Percentiles rank a stretch among this genome's conserved stretches.
Conservation (phyloP, 2,888 invertebrate genomes). For the Leucoma salicis region DNA sequence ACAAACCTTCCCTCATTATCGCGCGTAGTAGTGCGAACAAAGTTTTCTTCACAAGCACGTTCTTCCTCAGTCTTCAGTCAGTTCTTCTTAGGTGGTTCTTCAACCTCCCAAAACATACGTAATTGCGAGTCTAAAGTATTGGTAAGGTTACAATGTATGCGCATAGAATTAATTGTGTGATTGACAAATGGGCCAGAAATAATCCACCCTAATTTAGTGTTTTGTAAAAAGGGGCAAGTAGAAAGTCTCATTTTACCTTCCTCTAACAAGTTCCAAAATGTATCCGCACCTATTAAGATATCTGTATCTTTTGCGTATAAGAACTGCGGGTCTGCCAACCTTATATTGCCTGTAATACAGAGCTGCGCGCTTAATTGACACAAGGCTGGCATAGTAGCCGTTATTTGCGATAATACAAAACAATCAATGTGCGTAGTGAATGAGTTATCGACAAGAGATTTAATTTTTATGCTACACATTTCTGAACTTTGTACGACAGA, state of each 20-base stretch:
- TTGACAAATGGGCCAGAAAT: background rate
- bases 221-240: conserved; percentile 2
- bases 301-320: background rate
- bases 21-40: conserved; percentile 1
- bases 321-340: conserved; percentile 4
- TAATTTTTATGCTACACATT: conserved; percentile 1
- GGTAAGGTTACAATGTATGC: background rate
- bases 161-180: background rate
- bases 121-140: no score
- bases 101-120: conserved; percentile 3
- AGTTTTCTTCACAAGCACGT: conserved; percentile 1
- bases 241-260: conserved; percentile 1
- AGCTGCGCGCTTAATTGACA: conserved; percentile 1
- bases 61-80: conserved; percentile 3
- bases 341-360: conserved; percentile 5
- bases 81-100: conserved; percentile 1
- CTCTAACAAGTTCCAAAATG: conserved; percentile 1
- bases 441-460: conserved; percentile 4
- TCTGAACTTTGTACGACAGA: conserved; percentile 1
- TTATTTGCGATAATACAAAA: conserved; percentile 5
- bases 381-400: background rate
- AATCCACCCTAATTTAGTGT: conserved; percentile 1
- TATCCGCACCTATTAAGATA: background rate
- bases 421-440: conserved; percentile 4
- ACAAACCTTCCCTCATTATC: conserved; percentile 7